Conservation (phyloP, 2,888 invertebrate genomes). For the Thalpophila matura region DNA sequence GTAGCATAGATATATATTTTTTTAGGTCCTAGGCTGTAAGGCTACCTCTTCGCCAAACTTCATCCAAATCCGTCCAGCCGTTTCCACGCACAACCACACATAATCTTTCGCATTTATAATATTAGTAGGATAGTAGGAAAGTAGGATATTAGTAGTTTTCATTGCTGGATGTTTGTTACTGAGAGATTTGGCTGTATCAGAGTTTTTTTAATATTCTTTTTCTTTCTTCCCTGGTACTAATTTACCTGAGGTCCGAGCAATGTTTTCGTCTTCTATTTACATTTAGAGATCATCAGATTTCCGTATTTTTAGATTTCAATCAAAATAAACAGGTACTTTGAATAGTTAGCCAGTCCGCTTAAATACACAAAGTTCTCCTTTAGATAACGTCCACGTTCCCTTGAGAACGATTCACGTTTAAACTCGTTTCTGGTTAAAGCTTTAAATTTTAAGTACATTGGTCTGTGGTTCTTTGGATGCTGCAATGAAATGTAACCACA, state of each 20-base stretch:
- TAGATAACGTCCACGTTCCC: conserved; percentile 14
- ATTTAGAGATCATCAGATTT: not conserved
- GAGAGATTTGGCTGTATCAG: not conserved
- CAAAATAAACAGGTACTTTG: not conserved
- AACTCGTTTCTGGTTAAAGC: conserved; percentile 21
- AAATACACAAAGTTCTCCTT: conserved; percentile 1
- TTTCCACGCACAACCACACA: no score
- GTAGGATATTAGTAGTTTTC: not conserved
- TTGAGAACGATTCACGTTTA: conserved; percentile 17
- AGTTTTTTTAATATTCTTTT: no score
- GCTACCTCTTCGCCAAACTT: no score
- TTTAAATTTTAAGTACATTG: conserved; percentile 17
- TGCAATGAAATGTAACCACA: conserved; percentile 27
- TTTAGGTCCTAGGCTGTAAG: no score
- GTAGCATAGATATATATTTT: no score
- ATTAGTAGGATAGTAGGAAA: no score
- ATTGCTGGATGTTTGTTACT: no score
- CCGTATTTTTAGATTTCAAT: not conserved
- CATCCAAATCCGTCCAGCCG: no score
- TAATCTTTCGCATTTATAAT: no score
- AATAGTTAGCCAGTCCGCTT: not conserved
- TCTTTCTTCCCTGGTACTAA: no score
- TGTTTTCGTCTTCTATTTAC: no score
- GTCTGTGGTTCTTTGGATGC: conserved; percentile 11
- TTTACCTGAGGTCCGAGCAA: no score